phyloP scores from a whole-genome alignment of 37 sponge, comb jelly and placozoan species.

The Haliclona indistincta region DNA sequence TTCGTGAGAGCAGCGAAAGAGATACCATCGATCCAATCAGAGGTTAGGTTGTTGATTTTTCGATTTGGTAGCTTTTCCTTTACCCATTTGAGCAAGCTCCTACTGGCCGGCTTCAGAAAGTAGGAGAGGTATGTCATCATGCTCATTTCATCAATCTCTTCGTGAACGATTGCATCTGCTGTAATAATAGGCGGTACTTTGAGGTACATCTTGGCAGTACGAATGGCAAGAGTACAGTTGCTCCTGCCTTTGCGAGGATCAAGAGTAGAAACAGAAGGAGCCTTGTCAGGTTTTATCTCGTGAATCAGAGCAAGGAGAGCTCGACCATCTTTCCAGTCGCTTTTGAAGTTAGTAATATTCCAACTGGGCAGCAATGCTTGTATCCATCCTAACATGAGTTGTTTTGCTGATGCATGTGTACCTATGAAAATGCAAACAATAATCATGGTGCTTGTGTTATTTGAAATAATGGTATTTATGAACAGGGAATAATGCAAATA shows the following conservation, averaged over 20 bases:
- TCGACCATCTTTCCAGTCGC: conserved; percentile 72
- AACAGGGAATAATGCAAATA: neutral
- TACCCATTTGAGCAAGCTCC: conserved; percentile 65
- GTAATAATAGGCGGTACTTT: conserved; percentile 66
- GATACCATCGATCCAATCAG: conserved; percentile 74
- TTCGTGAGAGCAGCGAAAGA: conserved; percentile 63
- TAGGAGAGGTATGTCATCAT: conserved; percentile 86
- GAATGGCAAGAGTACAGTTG: conserved; percentile 72
- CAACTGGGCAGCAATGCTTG: conserved; percentile 58
- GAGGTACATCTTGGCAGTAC: conserved; percentile 63
- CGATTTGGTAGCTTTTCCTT: conserved; percentile 43
- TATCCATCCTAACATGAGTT: conserved; percentile 69
- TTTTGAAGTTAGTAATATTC: conserved; percentile 67
- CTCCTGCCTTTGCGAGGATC: conserved; percentile 56
- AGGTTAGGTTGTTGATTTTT: conserved; percentile 58
- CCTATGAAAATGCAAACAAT: conserved; percentile 1
- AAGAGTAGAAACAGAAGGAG: conserved; percentile 36
- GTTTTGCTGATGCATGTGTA: conserved; percentile 38
- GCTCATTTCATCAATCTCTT: conserved; percentile 74
- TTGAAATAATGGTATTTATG: neutral
- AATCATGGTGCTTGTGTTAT: conserved; percentile 9
- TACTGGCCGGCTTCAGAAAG: conserved; percentile 55
- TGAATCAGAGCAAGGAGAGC: conserved; percentile 62
- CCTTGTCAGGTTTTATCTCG: conserved; percentile 68
- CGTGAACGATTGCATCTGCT: conserved; percentile 51